Base-by-base conservation (phyloP, 1,140 invertebrate species). In the Littorina saxatilis region DNA sequence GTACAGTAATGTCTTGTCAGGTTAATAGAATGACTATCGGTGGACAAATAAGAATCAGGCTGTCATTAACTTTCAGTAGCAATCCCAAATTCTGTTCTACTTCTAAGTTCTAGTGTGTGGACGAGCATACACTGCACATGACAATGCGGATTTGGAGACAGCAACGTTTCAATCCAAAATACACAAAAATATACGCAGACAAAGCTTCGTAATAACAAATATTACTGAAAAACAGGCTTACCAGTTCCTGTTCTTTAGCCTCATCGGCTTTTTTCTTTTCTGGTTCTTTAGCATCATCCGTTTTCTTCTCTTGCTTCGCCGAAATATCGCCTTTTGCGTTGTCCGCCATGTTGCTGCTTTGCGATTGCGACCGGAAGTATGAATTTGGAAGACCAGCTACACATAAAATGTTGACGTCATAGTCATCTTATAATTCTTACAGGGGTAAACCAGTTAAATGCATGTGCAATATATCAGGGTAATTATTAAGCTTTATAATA, bases 201-300 rank as follows among this genome's bases (percentile, higher is more conserved):
- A 23, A 23, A 27, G 40, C n/a, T 40, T 0, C 13, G 11, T n/a
- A 39, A 0, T 72, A 40, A n/a, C 15, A 17, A 50, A 11, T 50
- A 73, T 47, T 73, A 73, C 29, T 50, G 1, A 61, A n/a, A n/a
- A 29, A 20, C 20, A 50, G 11, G 23, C 43, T 80, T 85, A 91
- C 91, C 80, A 91, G 55, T 80, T 92, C 91, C 82, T 88, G 87
- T 80, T 91, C 90, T 79, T 91, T 91, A 55, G 86, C 84, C 74
- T 87, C 87, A 23, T 84, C 86, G 68, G 73, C 82, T 79, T 90
- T 90, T 78, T 91, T 91, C 55, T 85, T 86, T 55, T 91, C 86
- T 40, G 87, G 82, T 73, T 89, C 84, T 50, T 90, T 88, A 81
- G 88, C 88, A 75, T 88, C 84, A 40, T 91, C 88, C 29, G 83